Evolutionary conservation across 2,888 invertebrate species (phyloP).

Genomic region (Hanleya hanleyi): DNA sequence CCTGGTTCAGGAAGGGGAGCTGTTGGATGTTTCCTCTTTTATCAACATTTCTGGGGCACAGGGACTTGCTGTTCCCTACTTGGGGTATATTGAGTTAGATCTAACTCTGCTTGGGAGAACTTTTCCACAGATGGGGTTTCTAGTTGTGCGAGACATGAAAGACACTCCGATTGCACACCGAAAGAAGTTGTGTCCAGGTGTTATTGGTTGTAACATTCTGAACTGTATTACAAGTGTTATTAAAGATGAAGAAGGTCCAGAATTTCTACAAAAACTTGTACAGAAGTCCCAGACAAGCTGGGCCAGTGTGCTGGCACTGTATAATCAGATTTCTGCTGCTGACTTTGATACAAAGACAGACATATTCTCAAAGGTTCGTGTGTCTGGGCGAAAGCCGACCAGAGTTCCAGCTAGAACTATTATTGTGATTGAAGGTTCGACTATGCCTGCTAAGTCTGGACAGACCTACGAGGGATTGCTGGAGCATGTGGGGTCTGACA

Average conservation of each 20-base stretch:
- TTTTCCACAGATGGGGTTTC: constrained; percentile 18
- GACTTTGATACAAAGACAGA: background rate
- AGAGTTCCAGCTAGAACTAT: background rate
- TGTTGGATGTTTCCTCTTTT: background rate
- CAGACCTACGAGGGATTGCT: background rate
- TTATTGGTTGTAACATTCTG: constrained; percentile 30
- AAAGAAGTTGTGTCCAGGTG: constrained; percentile 18
- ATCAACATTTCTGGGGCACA: constrained; percentile 5
- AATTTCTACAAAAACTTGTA: too few species aligned
- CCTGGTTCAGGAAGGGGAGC: background rate
- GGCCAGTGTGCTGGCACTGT: too few species aligned
- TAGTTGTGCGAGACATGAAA: constrained; percentile 20
- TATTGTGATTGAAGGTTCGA: background rate
- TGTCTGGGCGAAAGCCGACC: background rate
- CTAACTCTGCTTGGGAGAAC: background rate
- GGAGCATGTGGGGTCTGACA: background rate
- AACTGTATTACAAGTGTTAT: background rate
- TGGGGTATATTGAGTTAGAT: constrained; percentile 24
- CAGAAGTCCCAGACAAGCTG: too few species aligned
- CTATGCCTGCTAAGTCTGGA: background rate
- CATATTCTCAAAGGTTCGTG: background rate
- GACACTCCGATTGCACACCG: background rate
- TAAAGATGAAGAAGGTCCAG: background rate
- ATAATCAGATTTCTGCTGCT: too few species aligned
- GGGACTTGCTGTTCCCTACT: background rate